Evolutionary conservation across 2,888 invertebrate genomes (phyloP).

Genomic region (Drosophila dives): DNA sequence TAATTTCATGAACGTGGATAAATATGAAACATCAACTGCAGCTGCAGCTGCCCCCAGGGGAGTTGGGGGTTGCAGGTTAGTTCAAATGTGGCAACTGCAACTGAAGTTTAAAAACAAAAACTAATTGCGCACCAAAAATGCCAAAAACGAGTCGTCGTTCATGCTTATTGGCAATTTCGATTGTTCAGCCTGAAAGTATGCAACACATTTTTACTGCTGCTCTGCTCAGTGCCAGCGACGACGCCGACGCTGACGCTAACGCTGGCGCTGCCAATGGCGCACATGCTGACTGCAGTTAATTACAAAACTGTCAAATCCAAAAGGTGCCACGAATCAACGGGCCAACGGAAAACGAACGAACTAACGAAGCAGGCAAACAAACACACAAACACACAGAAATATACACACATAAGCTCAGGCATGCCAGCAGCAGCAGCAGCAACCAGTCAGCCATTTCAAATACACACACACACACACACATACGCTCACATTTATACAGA

Average conservation of each 20-base stretch:
- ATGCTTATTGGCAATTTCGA: constrained; percentile 66
- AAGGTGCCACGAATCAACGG: constrained; percentile 79
- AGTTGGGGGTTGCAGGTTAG: no score
- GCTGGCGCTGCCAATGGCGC: constrained; percentile 48
- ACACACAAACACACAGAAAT: constrained; percentile 20
- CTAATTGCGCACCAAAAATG: constrained; percentile 67
- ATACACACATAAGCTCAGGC: constrained; percentile 32
- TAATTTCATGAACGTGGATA: constrained; percentile 9
- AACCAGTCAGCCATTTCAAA: constrained; percentile 59
- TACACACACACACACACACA: constrained; percentile 26
- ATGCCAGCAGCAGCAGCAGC: constrained; percentile 60
- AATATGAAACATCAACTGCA: constrained; percentile 13
- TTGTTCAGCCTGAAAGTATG: constrained; percentile 70
- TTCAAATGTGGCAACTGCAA: constrained; percentile 10
- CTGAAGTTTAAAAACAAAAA: constrained; percentile 50
- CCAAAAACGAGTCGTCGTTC: constrained; percentile 47
- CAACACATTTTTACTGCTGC: constrained; percentile 61
- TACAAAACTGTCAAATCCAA: constrained; percentile 85
- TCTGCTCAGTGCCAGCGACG: constrained; percentile 2
- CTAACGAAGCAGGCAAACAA: constrained; percentile 48
- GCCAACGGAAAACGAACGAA: constrained; percentile 56
- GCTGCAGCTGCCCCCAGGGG: neutral
- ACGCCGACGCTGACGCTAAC: constrained; percentile 8
- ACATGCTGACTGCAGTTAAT: constrained; percentile 84
- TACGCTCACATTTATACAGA: neutral